Conservation (phyloP, 2,113 vertebrate species). For the Mormyrus iriodes region DNA sequence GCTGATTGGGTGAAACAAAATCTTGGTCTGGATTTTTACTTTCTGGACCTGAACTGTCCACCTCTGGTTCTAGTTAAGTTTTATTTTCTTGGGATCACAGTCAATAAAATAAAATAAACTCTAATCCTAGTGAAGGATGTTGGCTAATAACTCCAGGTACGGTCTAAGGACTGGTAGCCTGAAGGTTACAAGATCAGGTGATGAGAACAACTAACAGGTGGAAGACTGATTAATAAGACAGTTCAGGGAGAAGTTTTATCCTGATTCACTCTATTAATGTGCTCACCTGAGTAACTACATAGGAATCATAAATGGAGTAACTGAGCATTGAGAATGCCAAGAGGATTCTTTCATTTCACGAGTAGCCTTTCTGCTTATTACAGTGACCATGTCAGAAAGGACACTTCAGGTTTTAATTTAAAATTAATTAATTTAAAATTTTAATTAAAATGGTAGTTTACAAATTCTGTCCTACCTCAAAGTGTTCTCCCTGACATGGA, state of each 20-base stretch:
- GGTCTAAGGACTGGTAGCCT: background rate
- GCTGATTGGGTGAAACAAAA: too few relatives aligned
- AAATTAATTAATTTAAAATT: too few relatives aligned
- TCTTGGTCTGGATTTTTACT: too few relatives aligned
- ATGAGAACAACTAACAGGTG: background rate
- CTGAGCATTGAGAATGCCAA: background rate
- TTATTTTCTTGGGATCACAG: background rate
- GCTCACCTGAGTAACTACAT: background rate
- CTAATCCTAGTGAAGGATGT: background rate
- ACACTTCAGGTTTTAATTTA: background rate
- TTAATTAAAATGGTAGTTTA: background rate
- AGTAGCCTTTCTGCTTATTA: background rate
- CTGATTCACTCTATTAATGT: background rate
- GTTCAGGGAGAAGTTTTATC: background rate
- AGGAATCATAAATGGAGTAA: background rate
- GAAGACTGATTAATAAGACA: background rate
- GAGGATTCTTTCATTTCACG: background rate
- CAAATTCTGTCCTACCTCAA: background rate
- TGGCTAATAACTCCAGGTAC: background rate
- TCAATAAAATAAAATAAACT: background rate
- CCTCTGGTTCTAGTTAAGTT: background rate
- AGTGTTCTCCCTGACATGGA: background rate
- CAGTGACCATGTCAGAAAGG: background rate
- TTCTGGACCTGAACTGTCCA: too few relatives aligned
- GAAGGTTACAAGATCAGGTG: background rate